Conservation (phyloP, 2,113 vertebrate genomes). For the Puntigrus tetrazona region DNA sequence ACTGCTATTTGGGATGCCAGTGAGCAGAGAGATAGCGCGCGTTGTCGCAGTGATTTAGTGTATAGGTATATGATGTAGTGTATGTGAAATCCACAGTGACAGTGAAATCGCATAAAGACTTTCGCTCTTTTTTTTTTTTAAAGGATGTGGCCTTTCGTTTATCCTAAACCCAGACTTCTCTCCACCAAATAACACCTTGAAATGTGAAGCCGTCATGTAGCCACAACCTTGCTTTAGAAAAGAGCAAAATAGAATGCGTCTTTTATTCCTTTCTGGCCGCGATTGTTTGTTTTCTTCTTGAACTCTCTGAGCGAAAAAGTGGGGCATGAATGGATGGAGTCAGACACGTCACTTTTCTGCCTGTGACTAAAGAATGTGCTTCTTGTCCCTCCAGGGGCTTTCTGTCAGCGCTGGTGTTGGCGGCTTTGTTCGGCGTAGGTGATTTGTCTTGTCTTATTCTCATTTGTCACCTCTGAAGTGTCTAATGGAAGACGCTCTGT, state of each 20-base stretch:
- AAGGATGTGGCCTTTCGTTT: neutral
- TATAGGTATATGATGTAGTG: neutral
- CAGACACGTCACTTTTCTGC: constrained; percentile 20
- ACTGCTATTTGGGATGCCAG: neutral
- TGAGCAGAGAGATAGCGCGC: neutral
- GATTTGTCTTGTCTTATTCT: constrained; percentile 48
- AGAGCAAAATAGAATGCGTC: neutral
- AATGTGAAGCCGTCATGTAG: constrained; percentile 10
- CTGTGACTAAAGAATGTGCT: constrained; percentile 43
- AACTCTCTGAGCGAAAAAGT: constrained; percentile 15
- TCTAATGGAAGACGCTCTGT: constrained; percentile 54
- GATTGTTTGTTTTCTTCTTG: constrained; percentile 27
- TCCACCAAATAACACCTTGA: constrained; percentile 9
- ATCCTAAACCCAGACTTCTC: neutral
- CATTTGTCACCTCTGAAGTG: constrained; percentile 47
- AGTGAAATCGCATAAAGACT: constrained; percentile 4
- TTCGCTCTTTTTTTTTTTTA: neutral
- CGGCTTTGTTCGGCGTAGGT: constrained; percentile 44
- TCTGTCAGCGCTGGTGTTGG: constrained; percentile 12
- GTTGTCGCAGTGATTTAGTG: neutral
- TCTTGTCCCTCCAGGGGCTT: constrained; percentile 40
- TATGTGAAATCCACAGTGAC: constrained; percentile 20
- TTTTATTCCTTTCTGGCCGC: neutral
- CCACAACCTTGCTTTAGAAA: neutral
- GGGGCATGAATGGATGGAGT: constrained; percentile 15